Evolutionary conservation across 2,888 invertebrate species (phyloP).

Genomic region (Holacanthella duospinosa): DNA sequence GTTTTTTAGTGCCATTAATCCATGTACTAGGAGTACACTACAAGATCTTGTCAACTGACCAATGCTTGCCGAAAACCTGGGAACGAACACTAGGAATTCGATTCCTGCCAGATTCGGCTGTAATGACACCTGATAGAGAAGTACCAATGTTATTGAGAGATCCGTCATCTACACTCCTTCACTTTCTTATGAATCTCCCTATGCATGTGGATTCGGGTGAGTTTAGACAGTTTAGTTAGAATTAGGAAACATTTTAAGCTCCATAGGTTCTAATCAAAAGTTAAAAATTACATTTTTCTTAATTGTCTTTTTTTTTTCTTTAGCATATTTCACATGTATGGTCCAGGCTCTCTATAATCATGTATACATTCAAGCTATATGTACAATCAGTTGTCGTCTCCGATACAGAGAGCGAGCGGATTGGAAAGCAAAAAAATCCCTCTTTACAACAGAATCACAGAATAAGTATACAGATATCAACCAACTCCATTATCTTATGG

Average conservation of each 20-base stretch:
- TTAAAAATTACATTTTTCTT: not conserved
- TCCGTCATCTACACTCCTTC: slow-evolving; percentile 72
- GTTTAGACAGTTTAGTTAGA: slow-evolving; percentile 32
- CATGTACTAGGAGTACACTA: slow-evolving; percentile 73
- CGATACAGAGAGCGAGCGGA: slow-evolving; percentile 52
- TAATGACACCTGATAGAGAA: slow-evolving; percentile 45
- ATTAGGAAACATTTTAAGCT: too few species aligned
- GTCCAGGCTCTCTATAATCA: slow-evolving; percentile 80
- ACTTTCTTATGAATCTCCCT: slow-evolving; percentile 74
- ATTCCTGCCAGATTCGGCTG: slow-evolving; percentile 36
- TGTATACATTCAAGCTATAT: slow-evolving; percentile 76
- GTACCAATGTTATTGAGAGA: slow-evolving; percentile 80
- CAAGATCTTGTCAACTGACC: slow-evolving; percentile 35
- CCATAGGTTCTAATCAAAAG: not conserved
- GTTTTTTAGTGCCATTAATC: slow-evolving; percentile 63
- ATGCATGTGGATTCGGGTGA: slow-evolving; percentile 74
- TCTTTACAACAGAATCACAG: slow-evolving; percentile 16
- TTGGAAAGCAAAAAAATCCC: slow-evolving; percentile 38
- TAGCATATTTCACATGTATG: slow-evolving; percentile 79
- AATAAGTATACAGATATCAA: slow-evolving; percentile 11
- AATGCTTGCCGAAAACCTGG: slow-evolving; percentile 36
- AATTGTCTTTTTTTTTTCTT: slow-evolving; percentile 37
- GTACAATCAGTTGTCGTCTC: slow-evolving; percentile 62
- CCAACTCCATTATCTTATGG: slow-evolving; percentile 36
- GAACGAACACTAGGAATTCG: slow-evolving; percentile 37